Evolutionary conservation across 2,113 vertebrate genomes (phyloP), one percentile per base, ranked within the genome.

Genomic region (Vulpes ferrilata): DNA sequence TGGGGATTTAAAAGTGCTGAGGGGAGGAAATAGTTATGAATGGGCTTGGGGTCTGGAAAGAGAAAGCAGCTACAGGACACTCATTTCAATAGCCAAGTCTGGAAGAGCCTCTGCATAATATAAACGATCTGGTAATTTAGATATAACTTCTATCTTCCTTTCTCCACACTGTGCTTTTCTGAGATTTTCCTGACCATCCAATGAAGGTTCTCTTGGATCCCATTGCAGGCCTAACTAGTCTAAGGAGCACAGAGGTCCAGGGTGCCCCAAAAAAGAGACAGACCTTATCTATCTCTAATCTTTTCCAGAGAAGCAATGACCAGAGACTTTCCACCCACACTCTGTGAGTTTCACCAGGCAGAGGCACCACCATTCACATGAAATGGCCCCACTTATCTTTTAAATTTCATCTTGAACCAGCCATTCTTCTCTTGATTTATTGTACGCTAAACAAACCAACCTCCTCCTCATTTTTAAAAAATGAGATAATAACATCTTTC

Each of bases 311-410:
- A 17, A 53, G 30, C 25, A n/a, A 55, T 22, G 48, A 57, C 43
- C 48, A 30, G n/a, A 25, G 2, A 65, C 43, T 35, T 60, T 51
- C 3, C 1, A 5, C 2, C 19, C 32, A 3, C 1, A 11, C 2
- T 82, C 43, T 30, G 3, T 7, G 55, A 79, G 51, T n/a, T 20
- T 78, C n/a, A 57, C 30, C 10, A 53, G 57, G 32, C 51, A 19
- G 13, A 59, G 4, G 27, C 2, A 48, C 9, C 23, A 15, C 23
- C 17, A 76, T 19, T 51, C 27, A 13, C 0, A 0, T 2, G n/a
- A 10, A 3, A 43, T 38, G 11, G 2, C 3, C 13, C 30, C 5
- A 3, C 0, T 8, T 15, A 10, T 35, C 27, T 48, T 22, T 27
- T 22, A n/a, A n/a, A 27, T 83, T 83, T 87, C 30, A 35, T 57